phyloP scores from a whole-genome alignment of 1,140 invertebrate genomes.

The Gonioctena quinquepunctata region DNA sequence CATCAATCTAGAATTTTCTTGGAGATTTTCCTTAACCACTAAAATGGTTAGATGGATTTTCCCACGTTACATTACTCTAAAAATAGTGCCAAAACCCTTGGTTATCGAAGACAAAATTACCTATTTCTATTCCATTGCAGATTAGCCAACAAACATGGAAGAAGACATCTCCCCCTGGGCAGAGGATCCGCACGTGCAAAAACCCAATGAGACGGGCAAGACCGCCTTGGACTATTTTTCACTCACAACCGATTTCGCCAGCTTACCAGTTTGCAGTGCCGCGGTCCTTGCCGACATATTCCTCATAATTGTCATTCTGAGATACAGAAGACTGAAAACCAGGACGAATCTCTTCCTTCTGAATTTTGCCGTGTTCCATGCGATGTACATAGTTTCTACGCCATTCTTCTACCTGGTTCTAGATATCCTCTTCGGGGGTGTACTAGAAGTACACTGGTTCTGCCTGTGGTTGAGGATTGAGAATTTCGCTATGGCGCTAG shows the following conservation, averaged over 20 bases:
- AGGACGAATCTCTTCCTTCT: slow-evolving; percentile 30
- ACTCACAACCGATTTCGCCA: slow-evolving; percentile 10
- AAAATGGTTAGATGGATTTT: no score
- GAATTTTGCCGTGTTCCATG: slow-evolving; percentile 26
- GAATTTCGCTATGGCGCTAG: slow-evolving; percentile 22
- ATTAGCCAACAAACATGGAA: neutral
- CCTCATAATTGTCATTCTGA: slow-evolving; percentile 23
- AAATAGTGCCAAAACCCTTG: no score
- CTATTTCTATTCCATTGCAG: no score
- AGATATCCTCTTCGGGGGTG: slow-evolving; percentile 22
- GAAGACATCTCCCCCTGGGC: neutral
- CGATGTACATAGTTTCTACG: slow-evolving; percentile 10
- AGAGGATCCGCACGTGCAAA: slow-evolving; percentile 7
- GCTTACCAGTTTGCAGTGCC: slow-evolving; percentile 21
- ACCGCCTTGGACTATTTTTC: neutral
- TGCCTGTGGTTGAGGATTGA: slow-evolving; percentile 24
- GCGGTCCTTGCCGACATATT: slow-evolving; percentile 21
- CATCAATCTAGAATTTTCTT: no score
- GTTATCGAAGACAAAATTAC: no score
- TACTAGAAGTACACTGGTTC: slow-evolving; percentile 16
- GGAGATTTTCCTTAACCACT: no score
- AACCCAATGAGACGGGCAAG: neutral
- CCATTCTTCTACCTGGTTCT: slow-evolving; percentile 11
- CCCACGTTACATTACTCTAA: no score
- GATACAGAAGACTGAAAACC: slow-evolving; percentile 28